Evolutionary conservation across 2,888 invertebrate genomes (phyloP).

Genomic region (Morpho helenor): DNA sequence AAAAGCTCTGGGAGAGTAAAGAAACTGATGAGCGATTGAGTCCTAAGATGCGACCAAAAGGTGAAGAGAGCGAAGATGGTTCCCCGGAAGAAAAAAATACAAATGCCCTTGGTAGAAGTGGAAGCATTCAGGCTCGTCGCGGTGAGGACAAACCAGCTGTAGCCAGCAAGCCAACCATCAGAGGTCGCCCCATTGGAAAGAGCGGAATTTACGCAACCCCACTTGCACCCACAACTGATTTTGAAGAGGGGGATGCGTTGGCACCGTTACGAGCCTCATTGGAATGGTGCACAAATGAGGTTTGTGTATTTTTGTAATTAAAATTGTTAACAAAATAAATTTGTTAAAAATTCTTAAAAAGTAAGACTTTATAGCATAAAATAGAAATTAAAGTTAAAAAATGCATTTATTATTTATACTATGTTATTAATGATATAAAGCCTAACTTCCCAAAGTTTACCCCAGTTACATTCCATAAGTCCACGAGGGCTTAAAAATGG

Average conservation of each 20-base stretch:
- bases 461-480: too few species aligned
- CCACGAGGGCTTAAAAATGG: too few species aligned
- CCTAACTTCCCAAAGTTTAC: too few species aligned
- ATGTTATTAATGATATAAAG: too few species aligned
- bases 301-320: constrained; percentile 22
- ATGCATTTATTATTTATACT: too few species aligned
- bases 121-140: constrained; percentile 37
- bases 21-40: constrained; percentile 82
- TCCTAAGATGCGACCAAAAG: constrained; percentile 76
- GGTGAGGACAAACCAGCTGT: constrained; percentile 80
- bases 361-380: neutral
- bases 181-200: constrained; percentile 77
- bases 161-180: constrained; percentile 81
- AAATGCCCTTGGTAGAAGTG: constrained; percentile 32
- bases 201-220: constrained; percentile 91
- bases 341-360: neutral
- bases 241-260: constrained; percentile 64
- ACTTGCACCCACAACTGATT: constrained; percentile 57
- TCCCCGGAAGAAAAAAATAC: constrained; percentile 47
- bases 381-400: too few species aligned
- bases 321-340: too few species aligned
- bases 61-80: constrained; percentile 45
- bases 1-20: constrained; percentile 95
- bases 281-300: constrained; percentile 77
- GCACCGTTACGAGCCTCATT: constrained; percentile 78